Base-by-base conservation (phyloP, 1,140 invertebrate species). In the Neodiprion lecontei region DNA sequence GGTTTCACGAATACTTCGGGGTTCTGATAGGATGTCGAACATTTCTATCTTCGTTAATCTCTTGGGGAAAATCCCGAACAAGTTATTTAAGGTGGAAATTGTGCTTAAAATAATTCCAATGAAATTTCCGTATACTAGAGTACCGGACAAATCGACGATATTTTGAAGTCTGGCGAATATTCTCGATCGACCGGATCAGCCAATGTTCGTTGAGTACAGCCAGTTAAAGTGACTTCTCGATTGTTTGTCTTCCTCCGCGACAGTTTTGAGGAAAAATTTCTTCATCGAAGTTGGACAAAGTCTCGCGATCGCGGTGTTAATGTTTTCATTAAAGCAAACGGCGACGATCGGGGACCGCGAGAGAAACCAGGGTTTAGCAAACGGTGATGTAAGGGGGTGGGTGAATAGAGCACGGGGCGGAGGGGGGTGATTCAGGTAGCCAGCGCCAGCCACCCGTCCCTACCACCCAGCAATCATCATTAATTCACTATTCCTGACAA, bases 401-500 rank as follows among this genome's bases (percentile, higher is more conserved):
- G 61, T 14, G 61, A 65, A 65, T 65, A 65, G 7, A 21, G 1
- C 2, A 7, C 1, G 7, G 17, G 67, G 7, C 0, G 14, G 23
- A 69, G 23, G 21, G 14, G 67, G 21, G 7, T 23, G 67, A 69
- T 21, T 23, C 21, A 69, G 67, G 14, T 14, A 69, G 67, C 67
- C 67, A 17, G 14, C 7, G 5, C 53, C 11, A 61, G 9, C 70
- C 77, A 81, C 78, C 80, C 79, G 81, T 80, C 76, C 77, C 75
- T 81, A 75, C 77, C 82, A 70, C 79, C 77, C 75, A 80, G 82
- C 81, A 85, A 85, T 86, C 84, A 86, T 86, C 85, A 85, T 85
- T 86, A 86, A 86, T 86, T 85, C 81, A 82, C 83, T 80, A 84
- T 84, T 83, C 82, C 80, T 83, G 85, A 85, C 84, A 86, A 86